Base-by-base conservation (phyloP, 2,797 vertebrate species). In the Chelidonichthys spinosus region DNA sequence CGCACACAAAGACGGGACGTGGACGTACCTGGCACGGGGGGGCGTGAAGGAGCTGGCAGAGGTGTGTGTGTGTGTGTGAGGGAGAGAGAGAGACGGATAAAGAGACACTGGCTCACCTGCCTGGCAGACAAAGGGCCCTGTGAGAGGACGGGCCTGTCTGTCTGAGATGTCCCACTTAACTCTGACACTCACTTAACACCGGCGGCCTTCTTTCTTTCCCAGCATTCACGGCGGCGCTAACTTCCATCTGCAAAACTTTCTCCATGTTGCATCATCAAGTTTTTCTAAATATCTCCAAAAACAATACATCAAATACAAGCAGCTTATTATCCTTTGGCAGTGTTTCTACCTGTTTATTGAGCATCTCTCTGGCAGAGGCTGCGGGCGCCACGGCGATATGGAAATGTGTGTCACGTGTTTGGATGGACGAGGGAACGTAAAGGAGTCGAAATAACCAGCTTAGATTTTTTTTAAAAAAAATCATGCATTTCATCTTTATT, bases 31-130 rank as follows among this genome's bases (percentile, higher is more conserved):
- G 92, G 91, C 92, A 92, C 85, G n/a, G 64, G 62, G 73, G 88
- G 86, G 62, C 67, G 87, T 86, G 87, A 93, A 93, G 92, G 90
- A 92, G 88, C 92, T 90, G 86, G 89, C 89, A 91, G 76, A 78
- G 75, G 80, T 76, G 63, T 81, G 80, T 76, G 73, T 72, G 84
- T 74, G 85, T 65, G 65, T 65, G 65, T 62, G 62, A 7, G 80
- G 4, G 72, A 32, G 59, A 70, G 85, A 64, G 79, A 78, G 71
- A 78, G 36, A 56, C 33, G 11, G 80, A 83, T 78, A 76, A 71
- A 84, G 82, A 80, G 77, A 85, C 79, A 81, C 82, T 76, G 83
- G 85, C 90, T 91, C 85, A 91, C 90, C 90, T 90, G 87, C 84
- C 86, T 92, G 90, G 85, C 89, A 92, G 87, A 87, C 82, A 60